Evolutionary conservation across 2,888 invertebrate species (phyloP), one percentile per base, ranked within the genome.

Genomic region (Eupithecia inturbata): DNA sequence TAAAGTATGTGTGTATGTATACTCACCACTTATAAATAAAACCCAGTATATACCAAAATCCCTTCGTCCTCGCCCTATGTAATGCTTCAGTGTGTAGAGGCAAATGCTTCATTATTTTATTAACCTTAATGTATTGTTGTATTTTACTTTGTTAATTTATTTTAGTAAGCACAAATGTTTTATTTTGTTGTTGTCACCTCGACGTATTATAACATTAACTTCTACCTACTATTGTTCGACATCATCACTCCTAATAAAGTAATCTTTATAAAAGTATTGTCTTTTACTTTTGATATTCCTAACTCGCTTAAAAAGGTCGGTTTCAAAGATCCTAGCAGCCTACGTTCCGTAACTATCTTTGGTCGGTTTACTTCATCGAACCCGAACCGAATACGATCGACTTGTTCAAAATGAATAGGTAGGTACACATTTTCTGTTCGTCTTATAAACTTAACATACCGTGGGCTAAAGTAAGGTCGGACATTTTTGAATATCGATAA

Each of bases 91-190:
- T 89, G 84, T 88, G 83, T 89, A 88, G 84, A 82, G 79, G 82
- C 80, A 84, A 82, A 79, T 80, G 79, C 85, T 87, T 85, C 77
- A 81, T 88, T 83, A 84, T 85, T 53, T 90, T 86, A 73, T 72
- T 87, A 89, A 90, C 89, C 81, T 85, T 85, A 85, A 88, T 87
- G 82, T 87, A 87, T 87, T 92, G 93, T 93, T 93, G 89, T 92
- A 91, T 91, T 91, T 92, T 91, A 86, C 91, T 92, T 92, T 93
- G 93, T 93, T 94, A 92, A 93, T 92, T 93, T 94, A 93, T 92
- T 93, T 89, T 92, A 90, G 85, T 81, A 88, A 88, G 93, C 94
- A 94, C 94, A 93, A 91, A 92, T 89, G 91, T 91, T 82, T 94
- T 91, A 92, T 92, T 93, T 91, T 91, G 88, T 91, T 91, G 88